Base-by-base conservation (phyloP, 1,140 invertebrate genomes). In the Achatina immaculata region DNA sequence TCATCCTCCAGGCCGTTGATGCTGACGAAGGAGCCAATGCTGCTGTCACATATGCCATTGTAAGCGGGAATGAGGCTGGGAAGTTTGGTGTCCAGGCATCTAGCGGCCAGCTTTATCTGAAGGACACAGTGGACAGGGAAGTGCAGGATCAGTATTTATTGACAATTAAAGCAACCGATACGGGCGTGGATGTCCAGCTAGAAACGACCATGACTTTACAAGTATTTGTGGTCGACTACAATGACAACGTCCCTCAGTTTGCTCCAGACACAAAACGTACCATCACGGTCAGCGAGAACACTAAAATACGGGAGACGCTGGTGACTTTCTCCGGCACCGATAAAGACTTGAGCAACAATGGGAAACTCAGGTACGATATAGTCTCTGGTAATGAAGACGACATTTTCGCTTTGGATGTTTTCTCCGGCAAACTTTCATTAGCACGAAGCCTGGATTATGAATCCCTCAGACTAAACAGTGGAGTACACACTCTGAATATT, bases 351-450 rank as follows among this genome's bases (percentile, higher is more conserved):
- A 92, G 91, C 0, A 95, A 95, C 0, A 92, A 94, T 28, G 92
- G 93, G 14, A 94, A 94, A 34, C 84, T 91, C 3, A 77, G 81
- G n/a, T 99, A 95, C 88, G 94, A 94, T 19, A 95, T 99, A 85
- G 96, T 96, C n/a, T 96, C 96, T 16, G 97, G 96, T 21, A 97
- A 98, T 88, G 93, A 96, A n/a, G 95, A 95, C 0, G 94, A 96
- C 81, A 95, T 96, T 14, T 94, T 98, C 68, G 93, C 93, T 87
- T 94, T 99, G 65, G 95, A 98, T 90, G 87, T 93, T 21, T 94
- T 93, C 43, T 95, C 94, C 58, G 97, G 97, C n/a, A 95, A 96
- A 91, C 93, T 98, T 6, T 93, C 95, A 89, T 93, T 97, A 0
- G 94, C 78, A 36, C 96, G 93, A 88, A 95, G 95, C 0, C 93